Base-by-base conservation (phyloP, 2,797 vertebrate species). In the Coranthus polyacanthus region DNA sequence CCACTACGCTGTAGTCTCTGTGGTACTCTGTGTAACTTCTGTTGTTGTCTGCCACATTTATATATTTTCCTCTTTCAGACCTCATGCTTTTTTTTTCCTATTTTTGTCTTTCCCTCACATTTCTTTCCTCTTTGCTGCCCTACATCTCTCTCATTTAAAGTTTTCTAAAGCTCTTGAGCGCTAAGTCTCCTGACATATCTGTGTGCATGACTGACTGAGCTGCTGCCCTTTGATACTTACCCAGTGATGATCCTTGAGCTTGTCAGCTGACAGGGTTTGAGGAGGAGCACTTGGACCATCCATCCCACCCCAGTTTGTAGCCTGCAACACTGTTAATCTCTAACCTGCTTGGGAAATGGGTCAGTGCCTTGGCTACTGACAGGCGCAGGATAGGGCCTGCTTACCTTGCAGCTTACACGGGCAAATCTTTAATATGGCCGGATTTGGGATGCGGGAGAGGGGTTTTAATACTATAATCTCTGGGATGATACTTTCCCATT, bases 341-440 rank as follows among this genome's bases (percentile, higher is more conserved):
- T 90, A 93, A 92, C 89, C 89, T 92, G 92, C 72, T 87, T 76
- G 80, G 76, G 84, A 94, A 93, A 75, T 93, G 88, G 93, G 92
- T 93, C 92, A 93, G 61, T 11, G 78, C 66, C 70, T 75, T 57
- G 73, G 75, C 77, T 57, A 41, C 68, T 75, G 60, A 81, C 24
- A 60, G 75, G 16, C 70, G 12, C 49, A 64, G 56, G 56, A 51
- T 59, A 72, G 63, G 63, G 63, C 70, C 66, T 79, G 82, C 82
- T 83, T 88, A 91, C 89, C 87, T 90, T 86, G 71, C 72, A 85
- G 90, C 74, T 93, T 89, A 92, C 55, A 78, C 29, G 4, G 66
- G 45, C 83, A 87, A 82, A 90, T 89, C 82, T 92, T 89, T 88
- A 86, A 89, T 89, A 86, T 88, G 79, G 59, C 58, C 3, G 83